Evolutionary conservation across 2,888 invertebrate species (phyloP).

Genomic region (Cataglyphis cursor): DNA sequence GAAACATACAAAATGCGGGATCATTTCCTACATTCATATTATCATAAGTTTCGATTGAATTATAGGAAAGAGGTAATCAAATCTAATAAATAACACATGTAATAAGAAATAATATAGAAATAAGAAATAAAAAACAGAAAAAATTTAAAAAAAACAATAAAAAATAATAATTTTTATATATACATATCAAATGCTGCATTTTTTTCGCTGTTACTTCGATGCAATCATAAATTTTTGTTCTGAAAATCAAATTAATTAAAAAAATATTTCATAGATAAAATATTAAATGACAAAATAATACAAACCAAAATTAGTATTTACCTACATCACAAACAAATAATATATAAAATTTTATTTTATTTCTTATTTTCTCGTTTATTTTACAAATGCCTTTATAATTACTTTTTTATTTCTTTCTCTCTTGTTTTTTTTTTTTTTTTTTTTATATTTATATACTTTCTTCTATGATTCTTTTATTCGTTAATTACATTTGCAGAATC

Average conservation of each 20-base stretch:
- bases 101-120: background rate
- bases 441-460: no score
- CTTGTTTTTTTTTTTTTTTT: background rate
- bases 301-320: background rate
- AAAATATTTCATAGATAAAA: background rate
- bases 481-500: constrained; percentile 58
- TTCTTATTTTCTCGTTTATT: background rate
- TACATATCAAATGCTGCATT: background rate
- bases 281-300: background rate
- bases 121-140: background rate
- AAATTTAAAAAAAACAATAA: background rate
- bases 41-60: constrained; percentile 56
- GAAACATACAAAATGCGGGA: constrained; percentile 62
- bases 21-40: no score
- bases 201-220: background rate
- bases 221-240: background rate
- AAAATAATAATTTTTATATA: background rate
- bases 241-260: background rate
- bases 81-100: background rate
- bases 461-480: background rate
- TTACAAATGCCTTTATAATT: background rate
- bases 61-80: constrained; percentile 69
- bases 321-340: background rate
- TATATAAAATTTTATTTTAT: background rate
- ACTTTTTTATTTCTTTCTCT: background rate